phyloP scores from a whole-genome alignment of 2,797 vertebrate species.

The Neomorphus geoffroyi region DNA sequence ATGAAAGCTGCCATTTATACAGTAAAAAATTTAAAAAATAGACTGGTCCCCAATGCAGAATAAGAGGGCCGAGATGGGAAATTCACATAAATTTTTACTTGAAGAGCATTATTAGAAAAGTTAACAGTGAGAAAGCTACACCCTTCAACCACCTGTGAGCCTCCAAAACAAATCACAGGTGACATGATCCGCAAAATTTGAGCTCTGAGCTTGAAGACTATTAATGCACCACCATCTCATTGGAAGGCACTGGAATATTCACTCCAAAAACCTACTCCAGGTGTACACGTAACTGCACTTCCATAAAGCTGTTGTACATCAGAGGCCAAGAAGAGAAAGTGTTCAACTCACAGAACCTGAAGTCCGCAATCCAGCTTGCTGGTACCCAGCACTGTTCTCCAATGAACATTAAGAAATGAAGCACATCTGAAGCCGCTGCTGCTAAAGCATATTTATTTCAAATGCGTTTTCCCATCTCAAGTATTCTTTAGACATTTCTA shows the following conservation, averaged over 20 bases:
- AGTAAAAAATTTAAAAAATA: not conserved
- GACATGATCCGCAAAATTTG: not conserved
- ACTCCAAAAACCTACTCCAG: not conserved
- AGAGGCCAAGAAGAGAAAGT: not conserved
- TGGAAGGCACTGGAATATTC: not conserved
- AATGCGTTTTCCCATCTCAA: not conserved
- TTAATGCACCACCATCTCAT: not conserved
- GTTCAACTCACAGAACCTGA: not conserved
- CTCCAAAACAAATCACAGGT: not conserved
- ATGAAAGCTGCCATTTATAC: not conserved
- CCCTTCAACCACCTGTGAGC: not conserved
- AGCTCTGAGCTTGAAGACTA: not conserved
- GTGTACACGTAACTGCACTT: not conserved
- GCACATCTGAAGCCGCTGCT: not conserved
- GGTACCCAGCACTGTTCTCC: not conserved
- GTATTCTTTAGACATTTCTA: not conserved
- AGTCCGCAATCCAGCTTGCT: not conserved
- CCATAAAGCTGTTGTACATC: not conserved
- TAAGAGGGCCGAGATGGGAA: not conserved
- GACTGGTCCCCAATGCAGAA: not conserved
- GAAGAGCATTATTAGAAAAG: not conserved
- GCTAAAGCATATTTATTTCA: conserved; percentile 8
- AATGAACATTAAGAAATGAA: not conserved
- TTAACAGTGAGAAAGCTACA: not conserved
- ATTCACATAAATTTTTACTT: not conserved